Conservation (phyloP, 2,113 vertebrate genomes). For the Megaceryle maxima region DNA sequence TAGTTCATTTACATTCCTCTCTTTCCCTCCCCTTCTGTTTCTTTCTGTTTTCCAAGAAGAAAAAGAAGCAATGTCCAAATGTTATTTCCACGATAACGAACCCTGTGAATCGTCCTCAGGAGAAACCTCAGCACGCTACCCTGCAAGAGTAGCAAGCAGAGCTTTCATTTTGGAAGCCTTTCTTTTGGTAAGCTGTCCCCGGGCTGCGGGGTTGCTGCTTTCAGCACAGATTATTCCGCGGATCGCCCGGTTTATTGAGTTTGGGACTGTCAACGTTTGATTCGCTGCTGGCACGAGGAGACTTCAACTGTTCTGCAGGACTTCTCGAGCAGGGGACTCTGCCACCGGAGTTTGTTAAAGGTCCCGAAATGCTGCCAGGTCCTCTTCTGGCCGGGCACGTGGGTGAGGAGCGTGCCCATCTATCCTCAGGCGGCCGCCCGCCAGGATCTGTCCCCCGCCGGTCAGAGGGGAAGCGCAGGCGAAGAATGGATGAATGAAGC, state of each 20-base stretch:
- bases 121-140: neutral
- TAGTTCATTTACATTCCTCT: neutral
- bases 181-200: neutral
- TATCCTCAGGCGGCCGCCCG: neutral
- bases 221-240: neutral
- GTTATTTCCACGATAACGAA: neutral
- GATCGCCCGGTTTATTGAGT: neutral
- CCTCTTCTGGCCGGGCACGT: neutral
- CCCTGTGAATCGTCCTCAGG: neutral
- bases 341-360: constrained; percentile 5
- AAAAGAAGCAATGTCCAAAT: neutral
- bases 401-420: neutral
- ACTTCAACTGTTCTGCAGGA: neutral
- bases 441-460: neutral
- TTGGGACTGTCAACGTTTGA: neutral
- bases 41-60: neutral
- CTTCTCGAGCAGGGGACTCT: neutral
- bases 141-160: neutral
- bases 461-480: no score
- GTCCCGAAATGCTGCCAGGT: constrained; percentile 1
- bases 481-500: neutral
- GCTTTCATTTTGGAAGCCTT: neutral
- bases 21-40: neutral
- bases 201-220: neutral
- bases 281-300: neutral